Evolutionary conservation across 2,113 vertebrate genomes (phyloP).

Genomic region (Asarcornis scutulata): DNA sequence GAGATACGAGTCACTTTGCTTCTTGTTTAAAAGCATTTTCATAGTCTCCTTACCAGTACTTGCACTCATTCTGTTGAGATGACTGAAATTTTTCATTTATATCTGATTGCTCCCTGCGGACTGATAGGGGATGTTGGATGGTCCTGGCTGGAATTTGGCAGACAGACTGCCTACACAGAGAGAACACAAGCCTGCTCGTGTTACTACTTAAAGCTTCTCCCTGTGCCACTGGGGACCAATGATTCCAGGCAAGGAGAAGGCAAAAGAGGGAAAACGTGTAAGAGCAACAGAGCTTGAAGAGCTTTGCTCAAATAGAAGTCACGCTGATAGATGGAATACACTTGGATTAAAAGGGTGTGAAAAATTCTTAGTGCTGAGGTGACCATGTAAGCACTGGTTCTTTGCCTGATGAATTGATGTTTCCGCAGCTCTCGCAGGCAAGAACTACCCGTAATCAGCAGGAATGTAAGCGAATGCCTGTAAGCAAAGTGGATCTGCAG

Average conservation of each 20-base stretch:
- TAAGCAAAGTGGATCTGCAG: background rate
- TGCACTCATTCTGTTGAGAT: background rate
- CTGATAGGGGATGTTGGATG: background rate
- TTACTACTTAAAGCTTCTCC: background rate
- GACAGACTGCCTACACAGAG: background rate
- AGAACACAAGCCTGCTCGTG: fast-evolving
- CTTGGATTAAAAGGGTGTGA: background rate
- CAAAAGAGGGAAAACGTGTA: background rate
- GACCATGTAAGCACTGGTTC: fast-evolving
- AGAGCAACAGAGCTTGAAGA: background rate
- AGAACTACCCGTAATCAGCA: background rate
- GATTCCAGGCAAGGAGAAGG: background rate
- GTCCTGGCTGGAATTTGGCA: background rate
- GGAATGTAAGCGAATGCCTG: background rate
- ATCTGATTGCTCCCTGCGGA: background rate
- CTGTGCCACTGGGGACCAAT: background rate
- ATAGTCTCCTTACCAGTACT: background rate
- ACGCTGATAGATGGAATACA: background rate
- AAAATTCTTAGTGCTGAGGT: background rate
- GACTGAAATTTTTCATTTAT: background rate
- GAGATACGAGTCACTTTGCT: background rate
- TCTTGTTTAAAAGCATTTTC: background rate
- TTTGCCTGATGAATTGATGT: background rate
- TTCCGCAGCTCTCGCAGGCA: fast-evolving
- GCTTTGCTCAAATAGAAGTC: background rate